Evolutionary conservation across 2,797 vertebrate species (phyloP).

Genomic region (Taenioides sp.): DNA sequence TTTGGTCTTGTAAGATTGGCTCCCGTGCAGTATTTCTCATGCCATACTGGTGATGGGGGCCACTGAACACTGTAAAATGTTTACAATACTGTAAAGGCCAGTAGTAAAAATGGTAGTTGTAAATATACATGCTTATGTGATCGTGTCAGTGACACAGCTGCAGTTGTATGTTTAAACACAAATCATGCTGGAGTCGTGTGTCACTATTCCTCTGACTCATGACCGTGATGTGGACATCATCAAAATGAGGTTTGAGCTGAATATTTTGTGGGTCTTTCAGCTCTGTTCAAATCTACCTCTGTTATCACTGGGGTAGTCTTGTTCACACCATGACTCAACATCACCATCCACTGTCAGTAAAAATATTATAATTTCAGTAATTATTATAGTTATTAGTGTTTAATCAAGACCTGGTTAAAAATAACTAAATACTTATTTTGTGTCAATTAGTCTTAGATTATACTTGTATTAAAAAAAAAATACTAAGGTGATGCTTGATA

Average conservation of each 20-base stretch:
- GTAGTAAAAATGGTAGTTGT: not conserved
- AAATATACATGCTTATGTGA: not conserved
- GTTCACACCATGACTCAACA: too few relatives aligned
- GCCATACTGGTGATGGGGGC: not conserved
- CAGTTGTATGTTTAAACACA: not conserved
- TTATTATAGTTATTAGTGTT: too few relatives aligned
- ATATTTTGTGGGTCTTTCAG: not conserved
- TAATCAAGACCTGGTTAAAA: too few relatives aligned
- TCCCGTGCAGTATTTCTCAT: not conserved
- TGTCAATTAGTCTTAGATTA: not conserved
- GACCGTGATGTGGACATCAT: not conserved
- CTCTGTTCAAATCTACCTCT: not conserved
- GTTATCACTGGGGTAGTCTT: not conserved
- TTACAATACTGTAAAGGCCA: not conserved
- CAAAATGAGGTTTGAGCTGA: not conserved
- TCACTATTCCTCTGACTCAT: not conserved
- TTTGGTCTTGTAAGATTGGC: conserved; percentile 36
- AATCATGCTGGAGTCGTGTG: not conserved
- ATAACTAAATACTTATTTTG: too few relatives aligned
- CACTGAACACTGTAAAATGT: not conserved
- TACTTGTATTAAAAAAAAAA: not conserved
- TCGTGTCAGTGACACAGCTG: too few relatives aligned
- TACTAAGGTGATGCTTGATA: not conserved
- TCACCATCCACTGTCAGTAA: too few relatives aligned
- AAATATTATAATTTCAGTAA: too few relatives aligned